Evolutionary conservation across 2,797 vertebrate genomes (phyloP), one percentile per base, ranked within the genome.

Genomic region (Hypotaenidia okinawae): DNA sequence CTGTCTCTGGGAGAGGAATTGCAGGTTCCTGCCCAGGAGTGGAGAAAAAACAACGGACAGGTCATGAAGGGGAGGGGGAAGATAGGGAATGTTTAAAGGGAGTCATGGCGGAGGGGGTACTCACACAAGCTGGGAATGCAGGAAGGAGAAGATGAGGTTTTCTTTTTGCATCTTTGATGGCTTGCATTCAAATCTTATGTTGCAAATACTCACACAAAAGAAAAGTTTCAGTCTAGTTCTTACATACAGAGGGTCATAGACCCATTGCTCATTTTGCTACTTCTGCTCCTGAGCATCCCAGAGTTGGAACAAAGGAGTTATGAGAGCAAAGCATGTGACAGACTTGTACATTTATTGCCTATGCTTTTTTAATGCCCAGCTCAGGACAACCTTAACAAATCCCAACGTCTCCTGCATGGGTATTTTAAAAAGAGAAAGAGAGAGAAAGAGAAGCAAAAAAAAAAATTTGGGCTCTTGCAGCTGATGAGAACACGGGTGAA

Each of bases 381-480:
- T 89, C 67, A 59, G 23, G 22, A 68, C 14, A 67, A 39, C 27
- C 32, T 39, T 57, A 76, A 59, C 13, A 51, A 59, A 80, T 47
- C 27, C 6, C n/a, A 47, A 3, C n/a, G 9, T 62, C 32, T 86
- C 55, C 37, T 28, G n/a, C 6, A 43, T 3, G 11, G 0, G 1
- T 55, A 51, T 74, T 86, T 80, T 73, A 35, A 67, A 82, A 15
- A 43, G 13, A 49, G 14, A 39, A 19, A 47, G 30, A 63, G 9
- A 22, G 10, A 54, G 3, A 61, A 6, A 51, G 6, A 66, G 58
- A 27, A 10, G 3, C 5, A 0, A 45, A n/a, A n/a, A 27, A 49
- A 45, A 27, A 0, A 49, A 39, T 4, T 54, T 21, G 54, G 35
- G 9, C 43, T n/a, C 22, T 52, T 47, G 22, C 28, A 78, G 25